Percentiles rank a stretch among this genome's conserved stretches.
phyloP scores from a whole-genome alignment of 2,797 vertebrate genomes.

The Muraenolepis orangiensis region DNA sequence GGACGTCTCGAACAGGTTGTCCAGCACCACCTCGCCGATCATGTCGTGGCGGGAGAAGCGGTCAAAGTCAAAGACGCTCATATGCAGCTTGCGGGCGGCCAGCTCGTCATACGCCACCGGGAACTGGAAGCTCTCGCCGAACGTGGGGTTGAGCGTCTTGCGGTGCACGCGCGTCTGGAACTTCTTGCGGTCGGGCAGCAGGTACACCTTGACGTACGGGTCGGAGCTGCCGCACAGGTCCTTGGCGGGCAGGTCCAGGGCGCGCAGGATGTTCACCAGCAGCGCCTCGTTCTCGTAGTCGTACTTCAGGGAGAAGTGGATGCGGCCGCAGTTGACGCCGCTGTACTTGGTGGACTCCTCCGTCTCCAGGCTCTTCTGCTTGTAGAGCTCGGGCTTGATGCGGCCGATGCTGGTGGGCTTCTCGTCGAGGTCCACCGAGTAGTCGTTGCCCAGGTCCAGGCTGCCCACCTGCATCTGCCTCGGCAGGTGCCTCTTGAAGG shows the following conservation, averaged over 20 bases:
- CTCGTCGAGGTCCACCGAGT: slow-evolving; percentile 75
- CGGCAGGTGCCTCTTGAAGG: slow-evolving; percentile 94
- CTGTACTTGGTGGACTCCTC: slow-evolving; percentile 85
- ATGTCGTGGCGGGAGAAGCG: slow-evolving; percentile 96
- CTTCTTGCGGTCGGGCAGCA: slow-evolving; percentile 96
- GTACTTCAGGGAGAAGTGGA: slow-evolving; percentile 94
- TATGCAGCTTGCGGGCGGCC: slow-evolving; percentile 86
- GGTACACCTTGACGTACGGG: slow-evolving; percentile 97
- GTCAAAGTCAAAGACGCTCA: slow-evolving; percentile 98
- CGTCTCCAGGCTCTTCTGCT: slow-evolving; percentile 83
- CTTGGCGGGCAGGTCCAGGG: slow-evolving; percentile 93
- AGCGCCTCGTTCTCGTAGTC: slow-evolving; percentile 92
- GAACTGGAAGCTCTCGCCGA: slow-evolving; percentile 93
- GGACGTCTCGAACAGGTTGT: slow-evolving; percentile 91
- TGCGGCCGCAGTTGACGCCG: slow-evolving; percentile 86
- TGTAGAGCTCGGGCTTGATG: slow-evolving; percentile 96
- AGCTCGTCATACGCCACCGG: slow-evolving; percentile 93
- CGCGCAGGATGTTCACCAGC: slow-evolving; percentile 87
- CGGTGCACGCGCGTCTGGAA: slow-evolving; percentile 97
- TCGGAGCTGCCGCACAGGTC: slow-evolving; percentile 97
- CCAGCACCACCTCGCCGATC: slow-evolving; percentile 96
- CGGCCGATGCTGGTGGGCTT: slow-evolving; percentile 92
- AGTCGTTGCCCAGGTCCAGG: slow-evolving; percentile 86
- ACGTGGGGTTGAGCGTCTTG: slow-evolving; percentile 95
- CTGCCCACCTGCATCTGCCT: slow-evolving; percentile 95